These are phyloP conservation scores for Patella vulgata DNA, from an alignment of 1,140 invertebrate species.

Conservation along the genomic window DNA sequence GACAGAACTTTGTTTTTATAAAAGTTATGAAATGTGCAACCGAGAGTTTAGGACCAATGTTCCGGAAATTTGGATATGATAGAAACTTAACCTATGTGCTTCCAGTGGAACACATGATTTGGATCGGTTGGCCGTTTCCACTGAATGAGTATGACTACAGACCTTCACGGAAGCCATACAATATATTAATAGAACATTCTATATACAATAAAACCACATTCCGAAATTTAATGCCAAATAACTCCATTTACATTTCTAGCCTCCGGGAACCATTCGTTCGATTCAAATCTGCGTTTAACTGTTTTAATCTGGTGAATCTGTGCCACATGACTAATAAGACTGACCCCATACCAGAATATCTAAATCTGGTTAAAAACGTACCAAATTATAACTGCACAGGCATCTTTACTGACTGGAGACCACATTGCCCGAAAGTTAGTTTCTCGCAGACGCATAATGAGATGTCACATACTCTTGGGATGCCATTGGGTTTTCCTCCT, in stretches of 20 bases:
- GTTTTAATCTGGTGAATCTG: conserved; percentile 46
- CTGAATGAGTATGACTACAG: conserved; percentile 34
- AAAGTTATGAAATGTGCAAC: conserved; percentile 53
- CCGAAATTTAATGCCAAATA: conserved; percentile 40
- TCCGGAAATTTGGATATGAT: conserved; percentile 40
- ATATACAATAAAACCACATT: conserved; percentile 53
- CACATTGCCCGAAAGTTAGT: conserved; percentile 55
- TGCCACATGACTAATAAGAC: conserved; percentile 27
- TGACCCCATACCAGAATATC: conserved; percentile 40
- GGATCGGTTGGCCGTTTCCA: conserved; percentile 54
- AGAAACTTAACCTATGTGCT: conserved; percentile 42
- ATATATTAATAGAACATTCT: conserved; percentile 53
- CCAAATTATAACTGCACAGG: conserved; percentile 44
- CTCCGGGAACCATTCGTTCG: conserved; percentile 55
- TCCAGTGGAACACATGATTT: conserved; percentile 32
- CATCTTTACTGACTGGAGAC: conserved; percentile 6
- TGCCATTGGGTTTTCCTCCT: conserved; percentile 55
- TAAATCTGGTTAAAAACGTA: conserved; percentile 52
- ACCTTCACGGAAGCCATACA: conserved; percentile 40
- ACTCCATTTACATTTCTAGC: conserved; percentile 53
- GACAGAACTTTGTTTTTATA: conserved; percentile 47
- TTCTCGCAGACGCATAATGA: conserved; percentile 59
- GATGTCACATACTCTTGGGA: conserved; percentile 55
- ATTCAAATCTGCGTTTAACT: conserved; percentile 52
- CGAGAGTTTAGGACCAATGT: conserved; percentile 38